Percentiles rank a stretch among this genome's conserved stretches.
Evolutionary conservation across 2,888 invertebrate species (phyloP).

Genomic region (Mongoloraphidia duomilia): DNA sequence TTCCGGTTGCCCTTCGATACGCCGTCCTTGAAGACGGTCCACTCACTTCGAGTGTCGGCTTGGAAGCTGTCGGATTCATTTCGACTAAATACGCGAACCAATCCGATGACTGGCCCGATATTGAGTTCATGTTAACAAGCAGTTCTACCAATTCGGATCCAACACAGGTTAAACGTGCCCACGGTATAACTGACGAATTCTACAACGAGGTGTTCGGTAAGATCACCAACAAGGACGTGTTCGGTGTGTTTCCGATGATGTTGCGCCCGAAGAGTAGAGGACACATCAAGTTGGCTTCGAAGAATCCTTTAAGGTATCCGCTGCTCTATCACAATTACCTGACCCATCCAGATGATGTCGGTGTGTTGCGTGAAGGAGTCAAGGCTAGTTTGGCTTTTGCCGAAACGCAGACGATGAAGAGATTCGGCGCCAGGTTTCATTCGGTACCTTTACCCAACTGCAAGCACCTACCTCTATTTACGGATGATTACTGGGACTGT

Average conservation of each 20-base stretch:
- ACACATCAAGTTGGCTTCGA: slow-evolving; percentile 53
- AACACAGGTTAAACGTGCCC: slow-evolving; percentile 55
- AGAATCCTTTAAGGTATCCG: slow-evolving; percentile 66
- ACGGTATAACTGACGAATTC: slow-evolving; percentile 67
- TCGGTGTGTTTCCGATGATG: slow-evolving; percentile 79
- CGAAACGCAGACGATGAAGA: slow-evolving; percentile 61
- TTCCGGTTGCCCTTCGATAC: slow-evolving; percentile 70
- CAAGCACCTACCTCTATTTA: slow-evolving; percentile 57
- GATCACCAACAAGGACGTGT: slow-evolving; percentile 60
- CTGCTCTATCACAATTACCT: slow-evolving; percentile 84
- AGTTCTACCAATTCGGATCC: slow-evolving; percentile 72
- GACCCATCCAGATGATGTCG: slow-evolving; percentile 71
- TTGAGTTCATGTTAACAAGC: slow-evolving; percentile 80
- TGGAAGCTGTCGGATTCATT: slow-evolving; percentile 80
- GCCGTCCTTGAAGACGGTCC: slow-evolving; percentile 79
- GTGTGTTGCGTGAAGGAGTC: slow-evolving; percentile 70
- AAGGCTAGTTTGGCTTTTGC: slow-evolving; percentile 72
- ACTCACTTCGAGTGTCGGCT: slow-evolving; percentile 69
- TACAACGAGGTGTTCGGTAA: slow-evolving; percentile 60
- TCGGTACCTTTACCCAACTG: slow-evolving; percentile 66
- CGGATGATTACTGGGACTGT: slow-evolving; percentile 82
- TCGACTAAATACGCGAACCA: slow-evolving; percentile 78
- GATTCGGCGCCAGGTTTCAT: slow-evolving; percentile 66
- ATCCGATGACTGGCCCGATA: slow-evolving; percentile 82
- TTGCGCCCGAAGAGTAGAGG: slow-evolving; percentile 79